Percentiles rank a stretch among this genome's conserved stretches.
Conservation (phyloP, 2,888 invertebrate genomes). For the Drosophila quinaria region DNA sequence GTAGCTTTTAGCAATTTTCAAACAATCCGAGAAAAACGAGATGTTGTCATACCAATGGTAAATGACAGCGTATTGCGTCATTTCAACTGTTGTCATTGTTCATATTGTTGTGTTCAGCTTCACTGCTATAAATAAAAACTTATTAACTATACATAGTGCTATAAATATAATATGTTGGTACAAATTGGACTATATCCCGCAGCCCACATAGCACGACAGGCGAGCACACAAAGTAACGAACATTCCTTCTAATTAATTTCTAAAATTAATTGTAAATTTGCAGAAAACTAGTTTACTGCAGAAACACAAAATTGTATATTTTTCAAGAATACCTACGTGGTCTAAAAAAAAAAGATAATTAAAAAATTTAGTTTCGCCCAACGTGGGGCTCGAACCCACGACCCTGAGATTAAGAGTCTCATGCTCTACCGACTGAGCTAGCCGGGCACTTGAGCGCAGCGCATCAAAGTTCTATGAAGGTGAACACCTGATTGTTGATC, state of each 20-base stretch:
- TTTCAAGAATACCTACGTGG: background rate
- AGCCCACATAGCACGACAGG: conserved; percentile 9
- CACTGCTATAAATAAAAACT: conserved; percentile 69
- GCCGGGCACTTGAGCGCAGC: conserved; percentile 81
- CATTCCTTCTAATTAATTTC: background rate
- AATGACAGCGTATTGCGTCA: conserved; percentile 54
- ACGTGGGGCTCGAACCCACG: conserved; percentile 86
- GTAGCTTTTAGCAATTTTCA: conserved; percentile 60
- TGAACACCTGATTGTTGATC: background rate
- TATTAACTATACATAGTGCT: conserved; percentile 49
- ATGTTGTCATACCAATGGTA: conserved; percentile 65
- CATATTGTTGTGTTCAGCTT: conserved; percentile 39
- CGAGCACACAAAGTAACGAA: background rate
- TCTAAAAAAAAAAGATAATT: background rate
- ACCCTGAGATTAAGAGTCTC: conserved; percentile 86
- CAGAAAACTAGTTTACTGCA: background rate
- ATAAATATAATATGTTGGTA: conserved; percentile 13
- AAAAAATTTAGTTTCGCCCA: conserved; percentile 68
- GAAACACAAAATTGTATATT: background rate
- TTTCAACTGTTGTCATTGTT: conserved; percentile 24
- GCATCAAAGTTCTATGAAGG: conserved; percentile 21
- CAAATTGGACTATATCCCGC: conserved; percentile 9
- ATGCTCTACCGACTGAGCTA: conserved; percentile 86
- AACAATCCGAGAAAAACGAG: conserved; percentile 47
- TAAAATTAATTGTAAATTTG: background rate